Base-by-base conservation (phyloP, 2,797 vertebrate genomes). In the Cirrhinus molitorella region DNA sequence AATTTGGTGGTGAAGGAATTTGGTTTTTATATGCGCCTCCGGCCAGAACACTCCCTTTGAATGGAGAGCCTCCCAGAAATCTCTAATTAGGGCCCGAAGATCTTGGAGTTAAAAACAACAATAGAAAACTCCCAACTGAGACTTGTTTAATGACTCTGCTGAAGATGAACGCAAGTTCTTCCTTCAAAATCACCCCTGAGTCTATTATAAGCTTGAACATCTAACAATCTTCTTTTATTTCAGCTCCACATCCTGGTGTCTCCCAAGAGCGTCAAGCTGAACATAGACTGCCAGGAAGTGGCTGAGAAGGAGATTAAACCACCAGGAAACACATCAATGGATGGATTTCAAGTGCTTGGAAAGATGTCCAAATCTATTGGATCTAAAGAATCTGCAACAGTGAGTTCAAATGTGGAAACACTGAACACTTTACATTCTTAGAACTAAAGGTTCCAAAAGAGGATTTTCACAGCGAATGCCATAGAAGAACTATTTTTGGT, bases 281-380 rank as follows among this genome's bases (percentile, higher is more conserved):
- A 97, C 83, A 80, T 99, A 51, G 98, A 99, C 93, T 99, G 98
- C 91, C 96, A 95, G 88, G 96, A 97, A 90, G 96, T 97, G 89
- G 88, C 93, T 3, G 96, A 98, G 86, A 97, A 97, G 90, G 91
- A 93, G 86, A 95, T 98, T 83, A 97, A 96, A 81, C 95, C 94
- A 4, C 94, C 96, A 70, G 96, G 96, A 57, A 98, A 96, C 91
- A 96, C 96, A 34, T 97, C 97, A 86, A 94, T 91, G 0, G 96
- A 99, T 75, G 98, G 98, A 78, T 98, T 96, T 92, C 97, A 99
- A 95, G 96, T 98, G 63, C 96, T 99, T 88, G 98, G 98, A 55
- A 99, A 98, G 88, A 95, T 98, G 90, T 92, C 95, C 90, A 95
- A 95, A 91, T 91, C 94, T 71, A 89, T 90, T n/a, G 94, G 95